Conservation (phyloP, 2,113 vertebrate species). For the Pygoscelis antarcticus region DNA sequence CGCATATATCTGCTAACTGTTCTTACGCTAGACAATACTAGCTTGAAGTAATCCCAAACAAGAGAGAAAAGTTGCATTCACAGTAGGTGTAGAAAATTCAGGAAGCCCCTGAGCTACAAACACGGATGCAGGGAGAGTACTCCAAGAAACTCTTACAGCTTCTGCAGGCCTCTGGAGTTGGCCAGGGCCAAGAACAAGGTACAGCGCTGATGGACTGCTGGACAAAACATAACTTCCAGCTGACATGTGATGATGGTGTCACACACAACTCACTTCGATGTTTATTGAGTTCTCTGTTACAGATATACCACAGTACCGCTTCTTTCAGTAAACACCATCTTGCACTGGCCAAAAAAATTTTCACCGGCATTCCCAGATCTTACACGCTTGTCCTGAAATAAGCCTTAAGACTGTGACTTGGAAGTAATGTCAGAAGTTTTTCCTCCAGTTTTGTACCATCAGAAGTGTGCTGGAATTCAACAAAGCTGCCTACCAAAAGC, state of each 20-base stretch:
- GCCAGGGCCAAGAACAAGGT: background rate
- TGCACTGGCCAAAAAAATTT: rapidly evolving
- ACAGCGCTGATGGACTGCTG: background rate
- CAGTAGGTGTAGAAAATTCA: background rate
- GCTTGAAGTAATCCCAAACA: background rate
- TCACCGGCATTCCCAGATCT: background rate
- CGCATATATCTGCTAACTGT: background rate
- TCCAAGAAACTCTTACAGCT: background rate
- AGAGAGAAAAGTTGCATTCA: background rate
- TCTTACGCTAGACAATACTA: background rate
- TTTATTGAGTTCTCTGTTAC: background rate
- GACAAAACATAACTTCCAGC: background rate
- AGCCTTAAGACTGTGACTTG: background rate
- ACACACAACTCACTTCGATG: background rate
- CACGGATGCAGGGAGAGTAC: background rate
- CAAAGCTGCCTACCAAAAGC: background rate
- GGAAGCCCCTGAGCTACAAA: background rate
- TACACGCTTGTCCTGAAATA: background rate
- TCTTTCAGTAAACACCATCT: background rate
- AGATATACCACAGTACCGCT: background rate
- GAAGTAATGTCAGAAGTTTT: background rate
- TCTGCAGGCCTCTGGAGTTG: background rate
- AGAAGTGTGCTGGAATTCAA: background rate
- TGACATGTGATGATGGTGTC: rapidly evolving
- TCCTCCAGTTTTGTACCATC: background rate